Evolutionary conservation across 2,888 invertebrate species (phyloP).

Genomic region (Allolobophora icterica): DNA sequence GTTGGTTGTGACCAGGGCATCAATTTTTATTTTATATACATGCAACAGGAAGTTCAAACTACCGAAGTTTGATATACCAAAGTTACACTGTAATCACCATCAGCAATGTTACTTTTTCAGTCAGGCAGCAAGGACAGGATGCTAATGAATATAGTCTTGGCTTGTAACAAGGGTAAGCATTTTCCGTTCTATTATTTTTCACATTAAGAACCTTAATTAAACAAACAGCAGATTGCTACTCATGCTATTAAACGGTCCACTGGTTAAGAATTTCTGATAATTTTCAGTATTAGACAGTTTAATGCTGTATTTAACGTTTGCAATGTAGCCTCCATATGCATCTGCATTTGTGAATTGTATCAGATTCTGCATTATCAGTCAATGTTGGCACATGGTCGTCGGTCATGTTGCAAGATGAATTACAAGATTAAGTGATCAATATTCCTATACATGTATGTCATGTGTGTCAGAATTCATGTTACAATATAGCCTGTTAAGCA

Average conservation of each 20-base stretch:
- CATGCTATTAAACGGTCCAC: too few species aligned
- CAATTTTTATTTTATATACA: too few species aligned
- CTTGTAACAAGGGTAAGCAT: slow-evolving; percentile 10
- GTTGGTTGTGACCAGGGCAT: too few species aligned
- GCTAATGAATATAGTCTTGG: background rate
- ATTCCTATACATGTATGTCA: too few species aligned
- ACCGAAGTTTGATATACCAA: too few species aligned
- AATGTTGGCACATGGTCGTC: background rate
- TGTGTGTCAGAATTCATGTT: too few species aligned
- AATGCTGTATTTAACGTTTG: background rate
- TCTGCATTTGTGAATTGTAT: background rate
- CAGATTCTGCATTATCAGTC: background rate
- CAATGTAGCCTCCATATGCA: background rate
- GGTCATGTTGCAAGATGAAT: background rate
- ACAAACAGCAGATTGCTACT: background rate
- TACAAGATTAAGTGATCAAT: background rate
- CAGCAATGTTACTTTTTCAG: background rate
- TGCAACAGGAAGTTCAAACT: too few species aligned
- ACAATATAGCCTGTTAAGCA: background rate
- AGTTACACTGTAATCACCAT: background rate
- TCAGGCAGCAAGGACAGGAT: background rate
- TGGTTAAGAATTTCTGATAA: background rate
- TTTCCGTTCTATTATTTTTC: background rate
- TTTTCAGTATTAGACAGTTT: background rate
- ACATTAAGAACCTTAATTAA: background rate